Conservation (phyloP, 92 coral and sea anemone species). For the Porites evermanni region DNA sequence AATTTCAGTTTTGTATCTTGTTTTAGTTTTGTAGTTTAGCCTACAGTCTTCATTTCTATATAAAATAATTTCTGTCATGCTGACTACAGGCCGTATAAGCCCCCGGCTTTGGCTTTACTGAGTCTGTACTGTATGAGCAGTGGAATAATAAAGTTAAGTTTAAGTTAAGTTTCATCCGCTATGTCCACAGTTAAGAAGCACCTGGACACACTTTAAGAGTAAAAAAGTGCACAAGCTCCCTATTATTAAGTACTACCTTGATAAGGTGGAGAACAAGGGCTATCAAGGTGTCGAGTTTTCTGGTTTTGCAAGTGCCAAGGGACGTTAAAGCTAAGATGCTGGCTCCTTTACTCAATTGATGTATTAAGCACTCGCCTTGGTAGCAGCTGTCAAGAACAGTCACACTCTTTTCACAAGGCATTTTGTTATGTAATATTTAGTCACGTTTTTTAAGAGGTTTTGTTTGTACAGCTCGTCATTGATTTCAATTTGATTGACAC, state of each 20-base stretch:
- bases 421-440: not conserved
- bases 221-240: conserved; percentile 16
- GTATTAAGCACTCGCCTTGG: conserved; percentile 44
- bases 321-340: conserved; percentile 34
- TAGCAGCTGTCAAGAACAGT: conserved; percentile 33
- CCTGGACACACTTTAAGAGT: conserved; percentile 22
- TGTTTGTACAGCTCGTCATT: too few species aligned
- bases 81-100: too few species aligned
- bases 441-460: too few species aligned
- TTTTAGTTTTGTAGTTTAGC: too few species aligned
- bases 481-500: too few species aligned
- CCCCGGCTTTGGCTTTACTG: too few species aligned
- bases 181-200: conserved; percentile 46
- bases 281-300: conserved; percentile 50
- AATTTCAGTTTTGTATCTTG: too few species aligned
- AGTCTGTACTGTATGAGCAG: too few species aligned
- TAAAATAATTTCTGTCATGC: too few species aligned
- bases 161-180: conserved; percentile 11
- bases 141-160: too few species aligned
- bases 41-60: too few species aligned
- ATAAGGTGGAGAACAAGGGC: conserved; percentile 44
- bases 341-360: conserved; percentile 18
- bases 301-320: conserved; percentile 15
- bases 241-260: conserved; percentile 38
- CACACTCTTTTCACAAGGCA: not conserved